These are phyloP conservation scores for Quiscalus mexicanus DNA, from an alignment of 2,113 vertebrate genomes.

Conservation along the genomic window DNA sequence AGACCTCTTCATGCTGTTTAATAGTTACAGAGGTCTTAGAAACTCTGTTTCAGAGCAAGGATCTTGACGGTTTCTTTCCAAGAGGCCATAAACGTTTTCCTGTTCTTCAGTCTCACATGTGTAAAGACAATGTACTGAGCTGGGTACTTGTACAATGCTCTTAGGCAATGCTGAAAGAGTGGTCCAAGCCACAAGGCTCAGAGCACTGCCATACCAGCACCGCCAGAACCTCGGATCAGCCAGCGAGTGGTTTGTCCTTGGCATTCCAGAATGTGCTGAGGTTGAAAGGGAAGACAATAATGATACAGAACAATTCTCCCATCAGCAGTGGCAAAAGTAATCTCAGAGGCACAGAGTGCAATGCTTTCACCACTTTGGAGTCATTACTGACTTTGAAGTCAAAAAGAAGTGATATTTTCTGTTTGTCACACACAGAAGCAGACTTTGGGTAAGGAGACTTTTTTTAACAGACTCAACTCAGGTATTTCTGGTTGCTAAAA, in stretches of 20 bases:
- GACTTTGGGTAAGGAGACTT: neutral
- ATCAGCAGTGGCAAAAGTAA: conserved; percentile 14
- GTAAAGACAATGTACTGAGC: neutral
- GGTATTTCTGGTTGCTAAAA: conserved; percentile 14
- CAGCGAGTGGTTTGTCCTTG: neutral
- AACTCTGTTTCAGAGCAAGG: neutral
- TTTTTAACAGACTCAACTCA: neutral
- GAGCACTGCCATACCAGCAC: conserved; percentile 4
- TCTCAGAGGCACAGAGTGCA: neutral
- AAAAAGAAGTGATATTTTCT: neutral
- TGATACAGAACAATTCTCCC: conserved; percentile 14
- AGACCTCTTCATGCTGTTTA: neutral
- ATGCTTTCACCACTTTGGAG: neutral
- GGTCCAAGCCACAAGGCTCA: conserved; percentile 23
- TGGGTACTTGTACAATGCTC: neutral
- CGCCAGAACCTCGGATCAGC: neutral
- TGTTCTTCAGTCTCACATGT: neutral
- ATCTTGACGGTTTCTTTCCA: neutral
- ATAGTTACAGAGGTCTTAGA: neutral
- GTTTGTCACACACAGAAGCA: neutral
- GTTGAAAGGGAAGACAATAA: conserved; percentile 47
- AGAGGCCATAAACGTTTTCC: neutral
- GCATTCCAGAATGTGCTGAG: conserved; percentile 39
- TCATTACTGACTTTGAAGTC: neutral
- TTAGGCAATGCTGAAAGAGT: neutral